Evolutionary conservation across 2,113 vertebrate species (phyloP), one percentile per base, ranked within the genome.

Genomic region (Hucho hucho): DNA sequence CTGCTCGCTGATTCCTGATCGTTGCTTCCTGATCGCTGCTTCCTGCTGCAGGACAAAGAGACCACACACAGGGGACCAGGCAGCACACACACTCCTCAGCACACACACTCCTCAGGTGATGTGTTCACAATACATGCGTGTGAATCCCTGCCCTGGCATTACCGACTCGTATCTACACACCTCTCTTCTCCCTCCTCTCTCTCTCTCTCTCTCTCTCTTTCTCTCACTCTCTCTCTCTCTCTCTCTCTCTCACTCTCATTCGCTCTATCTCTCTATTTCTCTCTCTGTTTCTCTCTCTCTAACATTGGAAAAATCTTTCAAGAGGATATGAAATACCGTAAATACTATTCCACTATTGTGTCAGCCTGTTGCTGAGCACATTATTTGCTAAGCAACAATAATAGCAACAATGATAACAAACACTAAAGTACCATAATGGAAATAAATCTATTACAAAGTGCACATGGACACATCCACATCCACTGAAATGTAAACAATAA

Each of bases 21-120:
- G 32, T 6, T 32, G 32, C 32, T 32, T 32, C 32, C 32, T 32
- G 32, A 32, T 32, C 78, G 64, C 81, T 61, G 77, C 76, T 89
- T 90, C 87, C 87, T 90, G 79, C 76, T 74, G 58, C 65, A 86
- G 81, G 83, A 89, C 80, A 80, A 84, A 81, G 74, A 63, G 25
- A 73, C 76, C 74, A 76, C 46, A 49, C 75, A 83, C 81, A 49
- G 69, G 73, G 47, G 73, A 75, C 43, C 65, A 56, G 6, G 53
- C 53, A 26, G 32, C 64, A 72, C 69, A 47, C 37, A 68, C 29
- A 74, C 43, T 25, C 70, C 28, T 46, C 53, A 26, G 32, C 64
- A 72, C 69, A 47, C 37, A 68, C 29, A 74, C 43, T 25, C 70
- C 28, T 46, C n/a, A n/a, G n/a, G n/a, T n/a, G n/a, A n/a, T n/a